Evolutionary conservation across 2,888 invertebrate genomes (phyloP).

Genomic region (Agriopis aurantiaria): DNA sequence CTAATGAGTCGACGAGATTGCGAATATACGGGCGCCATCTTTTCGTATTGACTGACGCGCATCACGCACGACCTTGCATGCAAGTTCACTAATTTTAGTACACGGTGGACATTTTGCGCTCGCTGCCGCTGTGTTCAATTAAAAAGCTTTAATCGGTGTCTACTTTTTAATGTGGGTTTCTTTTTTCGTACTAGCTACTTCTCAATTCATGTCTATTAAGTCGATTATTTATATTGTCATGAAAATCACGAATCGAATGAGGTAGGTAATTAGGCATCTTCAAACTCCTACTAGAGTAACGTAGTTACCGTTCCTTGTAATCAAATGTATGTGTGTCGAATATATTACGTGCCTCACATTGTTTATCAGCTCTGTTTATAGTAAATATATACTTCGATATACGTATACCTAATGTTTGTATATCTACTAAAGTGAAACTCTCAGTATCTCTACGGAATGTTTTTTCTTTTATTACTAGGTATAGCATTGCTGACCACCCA

Average conservation of each 20-base stretch:
- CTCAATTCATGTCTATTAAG: background rate
- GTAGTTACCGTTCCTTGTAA: background rate
- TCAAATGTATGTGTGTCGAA: slow-evolving; percentile 23
- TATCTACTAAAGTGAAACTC: background rate
- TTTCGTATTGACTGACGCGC: slow-evolving; percentile 72
- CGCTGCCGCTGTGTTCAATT: slow-evolving; percentile 8
- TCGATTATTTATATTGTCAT: background rate
- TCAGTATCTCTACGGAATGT: slow-evolving; percentile 21
- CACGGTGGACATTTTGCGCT: slow-evolving; percentile 63
- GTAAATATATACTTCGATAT: slow-evolving; percentile 12
- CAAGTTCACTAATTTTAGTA: slow-evolving; percentile 76
- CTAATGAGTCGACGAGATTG: slow-evolving; percentile 71
- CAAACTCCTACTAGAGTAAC: background rate
- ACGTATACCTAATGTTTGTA: background rate
- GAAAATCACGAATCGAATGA: background rate
- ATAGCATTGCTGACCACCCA: slow-evolving; percentile 1
- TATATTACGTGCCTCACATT: slow-evolving; percentile 21
- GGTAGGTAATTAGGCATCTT: background rate
- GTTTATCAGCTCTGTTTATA: slow-evolving; percentile 24
- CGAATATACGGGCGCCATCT: slow-evolving; percentile 75
- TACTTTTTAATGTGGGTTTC: slow-evolving; percentile 32
- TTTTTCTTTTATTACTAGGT: slow-evolving; percentile 18
- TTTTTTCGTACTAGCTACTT: background rate
- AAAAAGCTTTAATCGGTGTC: slow-evolving; percentile 18
- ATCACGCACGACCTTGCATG: slow-evolving; percentile 65